phyloP scores from a whole-genome alignment of 1,140 invertebrate genomes.

The Orius laevigatus region DNA sequence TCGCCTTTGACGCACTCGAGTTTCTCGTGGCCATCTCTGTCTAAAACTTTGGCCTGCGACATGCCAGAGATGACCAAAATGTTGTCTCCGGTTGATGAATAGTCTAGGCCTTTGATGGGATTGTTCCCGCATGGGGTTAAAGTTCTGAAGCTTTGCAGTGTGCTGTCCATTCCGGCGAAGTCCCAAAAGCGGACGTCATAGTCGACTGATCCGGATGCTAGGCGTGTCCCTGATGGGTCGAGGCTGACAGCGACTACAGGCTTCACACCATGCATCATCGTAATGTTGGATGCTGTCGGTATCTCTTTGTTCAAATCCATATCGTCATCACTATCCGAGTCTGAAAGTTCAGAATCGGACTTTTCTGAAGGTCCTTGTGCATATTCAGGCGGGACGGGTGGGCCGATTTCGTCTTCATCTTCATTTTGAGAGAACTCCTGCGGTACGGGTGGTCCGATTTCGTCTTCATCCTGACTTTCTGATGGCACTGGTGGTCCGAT shows the following conservation, averaged over 20 bases:
- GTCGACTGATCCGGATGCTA: slow-evolving; percentile 85
- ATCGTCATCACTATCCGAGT: slow-evolving; percentile 28
- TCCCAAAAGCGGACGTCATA: slow-evolving; percentile 97
- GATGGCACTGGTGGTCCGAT: slow-evolving; percentile 5
- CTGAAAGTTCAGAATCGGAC: slow-evolving; percentile 22
- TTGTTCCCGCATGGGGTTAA: slow-evolving; percentile 89
- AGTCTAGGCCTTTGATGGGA: slow-evolving; percentile 78
- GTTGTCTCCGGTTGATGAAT: slow-evolving; percentile 83
- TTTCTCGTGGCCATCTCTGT: slow-evolving; percentile 90
- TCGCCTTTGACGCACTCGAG: slow-evolving; percentile 93
- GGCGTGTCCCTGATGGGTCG: slow-evolving; percentile 80
- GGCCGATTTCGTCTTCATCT: slow-evolving; percentile 14
- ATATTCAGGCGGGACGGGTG: slow-evolving; percentile 10
- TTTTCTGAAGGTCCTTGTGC: slow-evolving; percentile 2
- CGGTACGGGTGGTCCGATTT: slow-evolving; percentile 13
- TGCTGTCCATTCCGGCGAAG: slow-evolving; percentile 93
- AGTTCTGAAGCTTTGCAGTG: slow-evolving; percentile 77
- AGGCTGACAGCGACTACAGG: slow-evolving; percentile 73
- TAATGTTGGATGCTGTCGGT: slow-evolving; percentile 63
- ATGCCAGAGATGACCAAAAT: slow-evolving; percentile 89
- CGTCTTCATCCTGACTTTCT: slow-evolving; percentile 4
- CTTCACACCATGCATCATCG: slow-evolving; percentile 70
- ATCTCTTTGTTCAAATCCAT: slow-evolving; percentile 43
- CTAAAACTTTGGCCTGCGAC: slow-evolving; percentile 82
- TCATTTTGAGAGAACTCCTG: not conserved